Evolutionary conservation across 2,797 vertebrate species (phyloP), one percentile per base, ranked within the genome.

Genomic region (Phrynocephalus guinanensis): DNA sequence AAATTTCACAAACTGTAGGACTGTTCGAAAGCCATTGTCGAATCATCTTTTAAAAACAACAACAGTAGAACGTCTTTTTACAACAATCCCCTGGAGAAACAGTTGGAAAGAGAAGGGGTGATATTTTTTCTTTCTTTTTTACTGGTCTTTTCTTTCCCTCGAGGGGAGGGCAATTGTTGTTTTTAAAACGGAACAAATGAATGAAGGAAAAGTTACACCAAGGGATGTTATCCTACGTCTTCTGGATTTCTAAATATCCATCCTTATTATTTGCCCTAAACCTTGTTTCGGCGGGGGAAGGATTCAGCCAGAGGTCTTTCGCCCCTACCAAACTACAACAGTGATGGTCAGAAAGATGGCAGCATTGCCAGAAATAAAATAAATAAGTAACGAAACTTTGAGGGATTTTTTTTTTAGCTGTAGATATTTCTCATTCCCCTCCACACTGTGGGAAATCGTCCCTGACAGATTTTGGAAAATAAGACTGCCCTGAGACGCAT

Each of bases 11-110:
- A 26, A 85, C 67, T 38, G 48, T n/a, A 33, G 38, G 15, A 80
- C 18, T 76, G 63, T 44, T 66, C 33, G 66, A 76, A 24, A 83
- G 81, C 66, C 84, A 78, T n/a, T 52, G 28, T 85, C 75, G 68
- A 85, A 52, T 68, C 18, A 3, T 70, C 56, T 79, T 44, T 44
- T 44, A 44, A 44, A 44, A 44, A 44, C 38, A 44, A 44, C 3
- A 44, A 76, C 84, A 79, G 70, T 66, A 71, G n/a, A 70, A 66
- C 26, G 66, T 79, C 76, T 86, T 86, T 86, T 70, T 38, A 86
- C 84, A 86, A 71, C 50, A 56, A 50, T 71, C 48, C 77, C 67
- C 50, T 10, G 16, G 60, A 67, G 30, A 60, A 33, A n/a, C 30
- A 84, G 75, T 20, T 4, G 30, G n/a, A 1, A 8, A 26, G 38